These are phyloP conservation scores for Equus przewalskii DNA, from an alignment of 2,113 vertebrate species.

Conservation along the genomic window DNA sequence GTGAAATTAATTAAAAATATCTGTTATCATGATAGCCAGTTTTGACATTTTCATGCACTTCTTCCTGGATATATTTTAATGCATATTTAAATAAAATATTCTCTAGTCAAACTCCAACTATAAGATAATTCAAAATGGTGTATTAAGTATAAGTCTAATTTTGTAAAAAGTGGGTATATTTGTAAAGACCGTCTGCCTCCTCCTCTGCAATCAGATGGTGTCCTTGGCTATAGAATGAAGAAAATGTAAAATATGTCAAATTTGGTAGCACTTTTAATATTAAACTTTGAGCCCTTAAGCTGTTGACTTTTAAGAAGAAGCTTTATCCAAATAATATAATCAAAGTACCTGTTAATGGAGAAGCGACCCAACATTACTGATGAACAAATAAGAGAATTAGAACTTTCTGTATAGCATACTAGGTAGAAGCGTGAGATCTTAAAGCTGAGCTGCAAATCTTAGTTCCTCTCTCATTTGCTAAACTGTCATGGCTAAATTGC, in stretches of 20 bases:
- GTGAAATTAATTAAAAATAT: neutral
- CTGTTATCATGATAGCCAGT: neutral
- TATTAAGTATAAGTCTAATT: neutral
- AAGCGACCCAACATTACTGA: neutral
- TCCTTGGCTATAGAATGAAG: neutral
- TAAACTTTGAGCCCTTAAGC: neutral
- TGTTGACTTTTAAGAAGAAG: neutral
- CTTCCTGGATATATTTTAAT: neutral
- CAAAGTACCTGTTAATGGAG: neutral
- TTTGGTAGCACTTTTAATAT: neutral
- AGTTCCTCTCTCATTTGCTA: neutral
- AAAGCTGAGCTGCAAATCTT: neutral
- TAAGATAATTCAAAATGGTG: neutral
- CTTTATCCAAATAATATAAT: neutral
- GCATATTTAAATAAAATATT: neutral
- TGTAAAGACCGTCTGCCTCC: neutral
- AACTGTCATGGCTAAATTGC: neutral
- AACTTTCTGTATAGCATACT: fast-evolving
- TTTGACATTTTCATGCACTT: neutral
- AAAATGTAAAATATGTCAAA: neutral
- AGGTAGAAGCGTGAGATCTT: neutral
- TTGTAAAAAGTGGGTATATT: neutral
- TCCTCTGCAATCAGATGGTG: neutral
- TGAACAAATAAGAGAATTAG: neutral
- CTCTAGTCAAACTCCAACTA: neutral